phyloP scores from a whole-genome alignment of 1,140 invertebrate species.

The Philaenus spumarius region DNA sequence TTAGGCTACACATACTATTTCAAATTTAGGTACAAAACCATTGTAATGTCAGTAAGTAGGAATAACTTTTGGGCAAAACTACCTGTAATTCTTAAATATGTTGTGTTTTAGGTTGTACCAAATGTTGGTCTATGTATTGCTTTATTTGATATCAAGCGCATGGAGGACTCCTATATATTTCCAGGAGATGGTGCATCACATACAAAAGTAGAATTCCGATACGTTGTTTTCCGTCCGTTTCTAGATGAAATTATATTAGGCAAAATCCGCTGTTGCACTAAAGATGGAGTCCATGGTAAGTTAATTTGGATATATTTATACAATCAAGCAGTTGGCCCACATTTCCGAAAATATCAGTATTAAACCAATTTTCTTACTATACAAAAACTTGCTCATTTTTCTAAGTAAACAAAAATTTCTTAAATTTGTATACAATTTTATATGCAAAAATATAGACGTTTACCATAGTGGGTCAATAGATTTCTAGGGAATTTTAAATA shows the following conservation, averaged over 20 bases:
- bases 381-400: too few relatives aligned
- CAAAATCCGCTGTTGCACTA: constrained; percentile 83
- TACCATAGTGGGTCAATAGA: too few relatives aligned
- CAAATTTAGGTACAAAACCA: not conserved
- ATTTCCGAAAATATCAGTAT: too few relatives aligned
- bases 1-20: constrained; percentile 3
- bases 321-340: too few relatives aligned
- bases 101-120: constrained; percentile 69
- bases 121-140: constrained; percentile 91
- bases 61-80: not conserved
- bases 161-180: constrained; percentile 86
- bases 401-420: too few relatives aligned
- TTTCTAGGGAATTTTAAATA: too few relatives aligned
- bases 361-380: too few relatives aligned
- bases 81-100: not conserved
- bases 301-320: too few relatives aligned
- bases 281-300: constrained; percentile 86
- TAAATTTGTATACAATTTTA: too few relatives aligned
- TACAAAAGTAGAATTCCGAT: constrained; percentile 85
- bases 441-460: too few relatives aligned
- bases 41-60: not conserved
- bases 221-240: constrained; percentile 87
- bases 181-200: constrained; percentile 92
- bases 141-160: constrained; percentile 77
- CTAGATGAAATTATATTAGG: constrained; percentile 89